Conservation (phyloP, 2,797 vertebrate species). For the Eulemur rubriventer region DNA sequence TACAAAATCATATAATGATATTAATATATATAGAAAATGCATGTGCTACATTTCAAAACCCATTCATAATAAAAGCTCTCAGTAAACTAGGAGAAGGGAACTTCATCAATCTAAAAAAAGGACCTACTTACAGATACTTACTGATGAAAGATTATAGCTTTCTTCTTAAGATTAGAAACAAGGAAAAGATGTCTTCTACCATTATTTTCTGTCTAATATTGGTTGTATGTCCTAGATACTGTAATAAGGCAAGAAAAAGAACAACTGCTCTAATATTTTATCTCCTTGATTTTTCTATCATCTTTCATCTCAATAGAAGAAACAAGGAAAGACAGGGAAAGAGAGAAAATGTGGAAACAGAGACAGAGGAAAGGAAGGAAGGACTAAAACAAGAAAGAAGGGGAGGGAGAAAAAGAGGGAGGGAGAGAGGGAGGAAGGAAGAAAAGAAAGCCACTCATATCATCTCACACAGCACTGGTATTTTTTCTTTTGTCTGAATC, state of each 20-base stretch:
- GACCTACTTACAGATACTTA: background rate
- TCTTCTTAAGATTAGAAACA: background rate
- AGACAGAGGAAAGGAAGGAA: background rate
- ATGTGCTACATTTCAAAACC: background rate
- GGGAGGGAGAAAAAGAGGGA: fast-evolving
- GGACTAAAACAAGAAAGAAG: background rate
- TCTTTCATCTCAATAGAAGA: background rate
- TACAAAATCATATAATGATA: background rate
- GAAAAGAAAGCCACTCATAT: no score
- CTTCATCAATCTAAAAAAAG: background rate
- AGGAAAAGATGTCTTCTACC: background rate
- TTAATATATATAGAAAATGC: background rate
- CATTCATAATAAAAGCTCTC: background rate
- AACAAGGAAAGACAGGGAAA: background rate
- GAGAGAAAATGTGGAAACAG: background rate
- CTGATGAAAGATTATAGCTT: background rate
- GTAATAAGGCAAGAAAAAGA: background rate
- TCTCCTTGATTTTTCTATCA: background rate
- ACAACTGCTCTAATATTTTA: background rate
- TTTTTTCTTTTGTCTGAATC: background rate
- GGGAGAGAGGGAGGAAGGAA: no score
- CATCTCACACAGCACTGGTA: background rate
- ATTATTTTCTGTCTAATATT: background rate
- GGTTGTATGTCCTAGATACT: background rate
- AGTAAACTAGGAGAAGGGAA: background rate